phyloP scores from a whole-genome alignment of 2,888 invertebrate species.

The Diarsia dahlii region DNA sequence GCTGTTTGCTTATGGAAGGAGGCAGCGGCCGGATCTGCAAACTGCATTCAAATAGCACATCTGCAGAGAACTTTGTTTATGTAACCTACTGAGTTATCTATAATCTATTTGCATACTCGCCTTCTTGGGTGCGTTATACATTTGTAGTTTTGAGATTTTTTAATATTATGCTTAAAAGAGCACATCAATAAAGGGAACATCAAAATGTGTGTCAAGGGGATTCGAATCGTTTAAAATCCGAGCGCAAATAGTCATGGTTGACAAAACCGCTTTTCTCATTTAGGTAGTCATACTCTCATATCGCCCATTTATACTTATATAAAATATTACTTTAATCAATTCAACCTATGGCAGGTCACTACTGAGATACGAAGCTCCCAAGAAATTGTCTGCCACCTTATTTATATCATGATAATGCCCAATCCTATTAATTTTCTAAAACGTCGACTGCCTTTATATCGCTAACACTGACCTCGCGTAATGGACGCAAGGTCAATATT shows the following conservation, averaged over 20 bases:
- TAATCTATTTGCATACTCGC: conserved; percentile 25
- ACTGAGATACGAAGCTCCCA: not conserved
- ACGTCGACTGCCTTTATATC: not conserved
- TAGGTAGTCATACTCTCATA: too few relatives aligned
- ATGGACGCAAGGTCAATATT: not conserved
- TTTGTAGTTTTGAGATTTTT: not conserved
- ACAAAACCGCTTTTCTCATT: not conserved
- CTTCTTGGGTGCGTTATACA: not conserved
- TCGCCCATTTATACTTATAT: too few relatives aligned
- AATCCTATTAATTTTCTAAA: not conserved
- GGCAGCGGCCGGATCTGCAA: conserved; percentile 14
- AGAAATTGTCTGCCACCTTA: not conserved
- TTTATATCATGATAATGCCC: not conserved
- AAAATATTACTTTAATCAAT: not conserved
- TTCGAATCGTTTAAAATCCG: not conserved
- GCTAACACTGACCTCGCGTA: not conserved
- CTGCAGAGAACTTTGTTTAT: conserved; percentile 15
- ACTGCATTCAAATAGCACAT: conserved; percentile 50
- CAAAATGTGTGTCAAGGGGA: not conserved
- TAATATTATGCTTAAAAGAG: not conserved
- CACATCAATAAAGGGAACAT: not conserved
- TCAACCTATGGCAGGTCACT: not conserved
- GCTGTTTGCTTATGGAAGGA: conserved; percentile 26
- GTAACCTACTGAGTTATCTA: not conserved
- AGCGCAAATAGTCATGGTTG: not conserved